phyloP scores from a whole-genome alignment of 1,140 invertebrate genomes.

The Drosophila grimshawi region DNA sequence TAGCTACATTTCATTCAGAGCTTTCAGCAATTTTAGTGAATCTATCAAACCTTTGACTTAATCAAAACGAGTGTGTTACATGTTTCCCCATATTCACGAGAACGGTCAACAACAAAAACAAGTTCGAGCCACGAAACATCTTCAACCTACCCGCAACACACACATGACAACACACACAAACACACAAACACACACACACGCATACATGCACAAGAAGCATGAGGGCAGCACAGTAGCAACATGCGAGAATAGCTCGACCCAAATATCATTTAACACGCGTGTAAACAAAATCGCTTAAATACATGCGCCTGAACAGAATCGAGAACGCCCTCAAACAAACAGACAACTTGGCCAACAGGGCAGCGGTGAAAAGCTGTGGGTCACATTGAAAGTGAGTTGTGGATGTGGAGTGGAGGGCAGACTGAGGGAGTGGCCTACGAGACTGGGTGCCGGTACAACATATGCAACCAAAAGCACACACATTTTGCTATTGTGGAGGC shows the following conservation, averaged over 20 bases:
- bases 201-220: constrained; percentile 15
- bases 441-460: neutral
- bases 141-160: constrained; percentile 12
- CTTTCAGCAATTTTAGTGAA: neutral
- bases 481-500: no score
- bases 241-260: constrained; percentile 28
- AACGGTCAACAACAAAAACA: constrained; percentile 32
- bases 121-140: constrained; percentile 21
- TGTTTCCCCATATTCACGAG: constrained; percentile 1
- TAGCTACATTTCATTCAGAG: neutral
- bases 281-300: constrained; percentile 56
- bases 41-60: constrained; percentile 5
- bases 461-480: neutral
- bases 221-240: constrained; percentile 4
- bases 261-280: constrained; percentile 63
- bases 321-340: constrained; percentile 39
- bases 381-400: constrained; percentile 14
- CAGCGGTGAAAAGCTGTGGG: constrained; percentile 17
- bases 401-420: neutral
- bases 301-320: constrained; percentile 28
- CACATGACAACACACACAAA: constrained; percentile 1
- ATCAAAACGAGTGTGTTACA: constrained; percentile 24
- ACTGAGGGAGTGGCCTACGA: neutral
- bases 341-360: constrained; percentile 24
- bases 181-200: neutral